Conservation (phyloP, 92 coral and sea anemone species). For the Parazoanthus atlanticus region DNA sequence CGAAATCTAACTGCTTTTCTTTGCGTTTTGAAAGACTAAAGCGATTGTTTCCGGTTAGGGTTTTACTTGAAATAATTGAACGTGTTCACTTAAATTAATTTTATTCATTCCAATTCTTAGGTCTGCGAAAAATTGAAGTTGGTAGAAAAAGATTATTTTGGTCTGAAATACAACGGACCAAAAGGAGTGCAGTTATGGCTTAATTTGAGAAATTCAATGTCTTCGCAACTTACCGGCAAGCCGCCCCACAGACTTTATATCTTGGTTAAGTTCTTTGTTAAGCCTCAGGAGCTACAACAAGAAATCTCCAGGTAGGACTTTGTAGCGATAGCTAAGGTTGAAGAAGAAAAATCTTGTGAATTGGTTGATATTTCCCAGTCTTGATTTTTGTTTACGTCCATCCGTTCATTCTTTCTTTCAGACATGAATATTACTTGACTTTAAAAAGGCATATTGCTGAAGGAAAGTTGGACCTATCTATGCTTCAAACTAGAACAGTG, state of each 20-base stretch:
- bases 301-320: slow-evolving; percentile 92
- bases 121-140: slow-evolving; percentile 93
- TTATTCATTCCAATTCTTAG: slow-evolving; percentile 50
- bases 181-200: slow-evolving; percentile 92
- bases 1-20: slow-evolving; percentile 16
- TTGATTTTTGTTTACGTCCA: not conserved
- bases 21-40: slow-evolving; percentile 27
- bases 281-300: slow-evolving; percentile 98
- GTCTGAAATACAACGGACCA: slow-evolving; percentile 88
- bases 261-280: slow-evolving; percentile 95
- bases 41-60: slow-evolving; percentile 41
- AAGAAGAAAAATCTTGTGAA: not conserved
- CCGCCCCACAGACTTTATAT: slow-evolving; percentile 93
- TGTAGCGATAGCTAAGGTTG: not conserved
- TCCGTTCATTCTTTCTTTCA: slow-evolving; percentile 44
- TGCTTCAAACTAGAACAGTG: slow-evolving; percentile 84
- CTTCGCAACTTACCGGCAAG: slow-evolving; percentile 91
- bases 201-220: slow-evolving; percentile 89
- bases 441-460: slow-evolving; percentile 79
- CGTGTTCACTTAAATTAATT: slow-evolving; percentile 15
- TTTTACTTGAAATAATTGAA: slow-evolving; percentile 14
- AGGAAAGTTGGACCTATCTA: slow-evolving; percentile 87
- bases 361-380: not conserved
- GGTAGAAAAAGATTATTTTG: slow-evolving; percentile 95
- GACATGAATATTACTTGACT: slow-evolving; percentile 92